Evolutionary conservation across 2,113 vertebrate genomes (phyloP).

Genomic region (Lepus timidus): DNA sequence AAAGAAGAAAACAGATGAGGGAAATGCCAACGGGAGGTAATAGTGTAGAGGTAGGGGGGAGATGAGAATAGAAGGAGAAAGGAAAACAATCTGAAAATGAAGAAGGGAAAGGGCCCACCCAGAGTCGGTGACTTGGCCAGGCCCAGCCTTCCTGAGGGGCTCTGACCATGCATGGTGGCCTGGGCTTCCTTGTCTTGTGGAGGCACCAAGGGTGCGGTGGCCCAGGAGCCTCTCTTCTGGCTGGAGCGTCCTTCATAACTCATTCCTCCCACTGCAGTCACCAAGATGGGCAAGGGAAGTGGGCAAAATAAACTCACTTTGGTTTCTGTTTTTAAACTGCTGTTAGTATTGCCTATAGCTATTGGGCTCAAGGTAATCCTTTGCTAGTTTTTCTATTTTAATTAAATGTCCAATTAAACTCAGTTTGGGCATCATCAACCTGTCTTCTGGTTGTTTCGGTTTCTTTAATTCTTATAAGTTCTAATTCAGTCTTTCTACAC

Average conservation of each 20-base stretch:
- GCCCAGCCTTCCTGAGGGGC: neutral
- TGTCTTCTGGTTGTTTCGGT: constrained; percentile 47
- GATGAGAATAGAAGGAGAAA: neutral
- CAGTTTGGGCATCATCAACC: constrained; percentile 2
- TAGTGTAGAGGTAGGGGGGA: neutral
- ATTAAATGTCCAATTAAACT: constrained; percentile 56
- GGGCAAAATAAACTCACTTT: neutral
- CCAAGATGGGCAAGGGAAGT: neutral
- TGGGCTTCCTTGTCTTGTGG: neutral
- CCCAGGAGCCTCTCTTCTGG: neutral
- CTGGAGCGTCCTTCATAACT: neutral
- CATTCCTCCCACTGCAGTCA: neutral
- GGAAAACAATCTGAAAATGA: neutral
- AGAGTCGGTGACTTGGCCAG: too few relatives aligned
- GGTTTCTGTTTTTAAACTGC: constrained; percentile 18
- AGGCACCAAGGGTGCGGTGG: neutral
- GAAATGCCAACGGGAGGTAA: neutral
- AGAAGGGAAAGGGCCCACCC: neutral
- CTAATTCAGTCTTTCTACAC: constrained; percentile 10
- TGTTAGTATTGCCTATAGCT: neutral
- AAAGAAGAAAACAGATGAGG: neutral
- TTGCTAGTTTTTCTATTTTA: constrained; percentile 59
- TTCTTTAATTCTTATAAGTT: constrained; percentile 46
- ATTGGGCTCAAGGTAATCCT: neutral
- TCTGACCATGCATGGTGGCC: neutral